Base-by-base conservation (phyloP, 2,888 invertebrate genomes). In the Caenorhabditis zanzibari region DNA sequence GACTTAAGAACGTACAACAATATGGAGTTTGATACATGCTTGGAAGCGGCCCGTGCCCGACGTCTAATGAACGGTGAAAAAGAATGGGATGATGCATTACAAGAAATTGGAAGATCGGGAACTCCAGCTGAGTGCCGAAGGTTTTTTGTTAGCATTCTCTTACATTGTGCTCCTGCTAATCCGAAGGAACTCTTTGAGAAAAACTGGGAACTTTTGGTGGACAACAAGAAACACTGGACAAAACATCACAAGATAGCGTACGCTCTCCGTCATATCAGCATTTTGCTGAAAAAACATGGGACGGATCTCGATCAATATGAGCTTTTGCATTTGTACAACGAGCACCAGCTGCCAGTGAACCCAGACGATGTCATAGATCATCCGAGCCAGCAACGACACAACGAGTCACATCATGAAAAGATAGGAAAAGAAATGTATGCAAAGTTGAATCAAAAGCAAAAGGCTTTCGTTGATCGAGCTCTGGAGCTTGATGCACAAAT, bases 51-150 rank as follows among this genome's bases (percentile, higher is more conserved):
- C 2, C 41, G 71, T 26, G 64, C 61, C 6, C 19, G 32, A 5
- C 6, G 69, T 19, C 35, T 76, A 14, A 76, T 81, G 81, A 64
- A 75, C 22, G 81, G 75, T 24, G 63, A 76, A n/a, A 14, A 10
- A 2, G 81, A 81, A 32, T 81, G 75, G 81, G 24, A 54, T 1
- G 19, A 4, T 2, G 68, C 52, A 0, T 6, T 81, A 1, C 16
- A 26, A 6, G 81, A 81, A 61, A 58, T 71, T 38, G 69, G 14
- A 0, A 5, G 16, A 56, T 14, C 22, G 9, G 22, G 58, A 22
- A 12, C 56, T 14, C 41, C 61, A 24, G 14, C 32, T 14, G 41
- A 38, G 6, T 61, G 41, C 12, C 38, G 38, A 0, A 38, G 61
- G 3, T 38, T 61, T 24, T 61, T 61, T 24, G 61, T 12, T 2